Conservation (phyloP, 2,113 vertebrate species). For the Terrapene triunguis region DNA sequence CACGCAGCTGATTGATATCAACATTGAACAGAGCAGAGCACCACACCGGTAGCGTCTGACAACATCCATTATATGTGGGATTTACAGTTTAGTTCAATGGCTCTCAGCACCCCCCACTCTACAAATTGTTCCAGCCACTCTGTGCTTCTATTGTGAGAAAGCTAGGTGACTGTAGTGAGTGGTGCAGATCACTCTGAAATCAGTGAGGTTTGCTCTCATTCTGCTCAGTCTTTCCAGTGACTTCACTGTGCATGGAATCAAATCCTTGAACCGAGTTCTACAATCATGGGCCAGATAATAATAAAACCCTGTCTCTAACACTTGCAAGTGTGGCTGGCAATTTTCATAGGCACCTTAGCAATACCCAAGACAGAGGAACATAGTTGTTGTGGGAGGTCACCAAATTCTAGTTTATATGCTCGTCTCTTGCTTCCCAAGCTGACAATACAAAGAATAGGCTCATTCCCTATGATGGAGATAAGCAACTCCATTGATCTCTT, state of each 20-base stretch:
- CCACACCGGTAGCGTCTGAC: no score
- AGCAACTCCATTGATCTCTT: background rate
- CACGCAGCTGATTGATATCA: no score
- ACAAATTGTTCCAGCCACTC: no score
- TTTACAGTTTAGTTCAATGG: no score
- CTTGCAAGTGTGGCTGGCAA: fast-evolving
- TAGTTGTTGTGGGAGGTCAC: background rate
- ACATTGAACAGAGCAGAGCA: no score
- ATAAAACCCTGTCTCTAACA: background rate
- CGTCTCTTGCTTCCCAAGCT: background rate
- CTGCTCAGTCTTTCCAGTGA: background rate
- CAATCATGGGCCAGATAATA: background rate
- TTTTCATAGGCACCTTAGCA: background rate
- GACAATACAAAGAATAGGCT: background rate
- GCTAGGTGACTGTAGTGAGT: background rate
- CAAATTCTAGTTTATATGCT: fast-evolving
- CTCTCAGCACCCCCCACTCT: no score
- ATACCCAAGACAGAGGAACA: background rate
- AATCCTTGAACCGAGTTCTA: background rate
- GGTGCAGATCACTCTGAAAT: background rate
- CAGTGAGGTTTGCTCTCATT: background rate
- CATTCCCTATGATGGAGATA: background rate
- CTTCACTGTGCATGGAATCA: background rate
- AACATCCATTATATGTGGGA: no score
- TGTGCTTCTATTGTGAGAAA: background rate